Evolutionary conservation across 2,888 invertebrate species (phyloP).

Genomic region (Trichogramma dendrolimi): DNA sequence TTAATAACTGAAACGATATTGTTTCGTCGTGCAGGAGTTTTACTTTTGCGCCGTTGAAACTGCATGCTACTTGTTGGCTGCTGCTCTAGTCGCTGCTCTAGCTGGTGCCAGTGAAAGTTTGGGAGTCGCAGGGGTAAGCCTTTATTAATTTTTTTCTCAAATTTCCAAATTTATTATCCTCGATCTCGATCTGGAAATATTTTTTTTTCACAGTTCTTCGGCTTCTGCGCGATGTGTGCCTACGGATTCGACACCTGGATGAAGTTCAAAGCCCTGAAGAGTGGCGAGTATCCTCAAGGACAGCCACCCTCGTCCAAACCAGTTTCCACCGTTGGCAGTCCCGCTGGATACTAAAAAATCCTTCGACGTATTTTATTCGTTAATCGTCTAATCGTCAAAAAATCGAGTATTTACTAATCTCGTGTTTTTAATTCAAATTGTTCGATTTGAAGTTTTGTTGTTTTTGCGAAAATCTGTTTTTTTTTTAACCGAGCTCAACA

Average conservation of each 20-base stretch:
- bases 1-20: conserved; percentile 16
- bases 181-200: not conserved
- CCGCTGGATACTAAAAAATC: conserved; percentile 46
- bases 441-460: too few species aligned
- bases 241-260: conserved; percentile 78
- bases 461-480: too few species aligned
- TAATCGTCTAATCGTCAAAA: too few species aligned
- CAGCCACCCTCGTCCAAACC: conserved; percentile 63
- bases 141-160: not conserved
- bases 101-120: conserved; percentile 52
- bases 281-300: conserved; percentile 72
- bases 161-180: not conserved
- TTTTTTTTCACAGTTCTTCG: conserved; percentile 68
- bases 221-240: conserved; percentile 73
- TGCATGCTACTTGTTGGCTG: conserved; percentile 70
- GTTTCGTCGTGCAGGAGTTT: conserved; percentile 58
- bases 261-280: conserved; percentile 66
- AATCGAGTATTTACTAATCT: too few species aligned
- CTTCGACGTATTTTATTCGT: not conserved
- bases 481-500: too few species aligned
- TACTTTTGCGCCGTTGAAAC: conserved; percentile 70
- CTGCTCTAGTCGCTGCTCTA: conserved; percentile 61
- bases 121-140: conserved; percentile 65
- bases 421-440: too few species aligned
- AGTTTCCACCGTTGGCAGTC: conserved; percentile 57